phyloP scores from a whole-genome alignment of 2,888 invertebrate genomes.

The Brachyopa scutellaris region DNA sequence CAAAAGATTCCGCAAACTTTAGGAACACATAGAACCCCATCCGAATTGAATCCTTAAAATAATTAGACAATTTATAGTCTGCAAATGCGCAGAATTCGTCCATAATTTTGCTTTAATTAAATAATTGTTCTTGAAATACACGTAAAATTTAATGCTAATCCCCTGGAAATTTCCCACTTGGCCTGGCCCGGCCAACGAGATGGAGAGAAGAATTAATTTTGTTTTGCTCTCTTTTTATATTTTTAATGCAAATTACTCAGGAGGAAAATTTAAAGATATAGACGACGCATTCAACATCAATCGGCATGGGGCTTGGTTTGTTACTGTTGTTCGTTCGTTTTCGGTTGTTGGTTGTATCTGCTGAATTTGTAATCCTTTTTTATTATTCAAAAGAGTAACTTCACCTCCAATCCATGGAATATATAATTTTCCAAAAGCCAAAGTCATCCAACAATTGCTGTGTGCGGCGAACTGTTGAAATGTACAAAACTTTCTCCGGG shows the following conservation, averaged over 20 bases:
- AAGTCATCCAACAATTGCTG: constrained; percentile 68
- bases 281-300: constrained; percentile 64
- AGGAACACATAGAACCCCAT: background rate
- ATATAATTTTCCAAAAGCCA: constrained; percentile 61
- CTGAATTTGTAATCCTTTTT: constrained; percentile 71
- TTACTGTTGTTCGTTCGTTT: constrained; percentile 15
- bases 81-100: constrained; percentile 27
- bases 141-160: constrained; percentile 23
- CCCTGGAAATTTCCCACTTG: background rate
- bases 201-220: constrained; percentile 5
- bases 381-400: constrained; percentile 69
- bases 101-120: constrained; percentile 52
- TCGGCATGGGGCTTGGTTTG: constrained; percentile 39
- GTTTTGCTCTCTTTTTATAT: constrained; percentile 14
- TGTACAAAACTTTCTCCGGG: constrained; percentile 66
- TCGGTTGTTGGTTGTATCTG: constrained; percentile 38
- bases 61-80: constrained; percentile 51
- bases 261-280: constrained; percentile 37
- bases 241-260: constrained; percentile 44
- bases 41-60: constrained; percentile 6
- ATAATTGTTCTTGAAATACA: constrained; percentile 41
- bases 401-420: constrained; percentile 66
- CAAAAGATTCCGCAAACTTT: too few species aligned
- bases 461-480: constrained; percentile 69
- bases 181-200: background rate